A percentile compares a stretch with the other conserved stretches of the same genome.
Conservation (phyloP, 2,888 invertebrate genomes). For the Antitype chi region DNA sequence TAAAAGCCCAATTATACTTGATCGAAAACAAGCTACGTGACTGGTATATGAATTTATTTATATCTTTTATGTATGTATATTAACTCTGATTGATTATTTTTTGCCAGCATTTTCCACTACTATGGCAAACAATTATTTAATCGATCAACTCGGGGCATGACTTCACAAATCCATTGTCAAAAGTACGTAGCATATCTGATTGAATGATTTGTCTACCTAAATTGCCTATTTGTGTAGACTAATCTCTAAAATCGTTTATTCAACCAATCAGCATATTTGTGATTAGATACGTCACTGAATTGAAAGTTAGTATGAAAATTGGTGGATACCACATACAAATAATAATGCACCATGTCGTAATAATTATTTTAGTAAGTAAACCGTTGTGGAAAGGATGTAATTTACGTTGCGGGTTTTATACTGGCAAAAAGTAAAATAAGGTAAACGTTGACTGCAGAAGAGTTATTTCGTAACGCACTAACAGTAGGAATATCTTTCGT, state of each 20-base stretch:
- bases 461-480: too few species aligned
- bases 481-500: too few species aligned
- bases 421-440: background rate
- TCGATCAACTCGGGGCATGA: conserved; percentile 33
- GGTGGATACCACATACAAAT: background rate
- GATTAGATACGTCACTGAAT: conserved; percentile 7
- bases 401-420: too few species aligned
- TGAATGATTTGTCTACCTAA: conserved; percentile 36
- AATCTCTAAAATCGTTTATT: conserved; percentile 36
- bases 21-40: conserved; percentile 12
- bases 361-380: conserved; percentile 1
- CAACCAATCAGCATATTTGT: conserved; percentile 35
- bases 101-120: conserved; percentile 13
- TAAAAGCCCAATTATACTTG: conserved; percentile 14
- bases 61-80: conserved; percentile 16
- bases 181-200: conserved; percentile 29
- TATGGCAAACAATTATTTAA: conserved; percentile 27
- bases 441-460: background rate
- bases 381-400: background rate
- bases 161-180: conserved; percentile 41
- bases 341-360: conserved; percentile 4
- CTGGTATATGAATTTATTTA: background rate
- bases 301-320: conserved; percentile 35
- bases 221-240: conserved; percentile 39
- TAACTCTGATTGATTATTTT: conserved; percentile 41